A percentile compares a stretch with the other conserved stretches of the same genome.
Conservation (phyloP, 37 sponge, comb jelly and placozoan species). For the Theonella swinhoei region DNA sequence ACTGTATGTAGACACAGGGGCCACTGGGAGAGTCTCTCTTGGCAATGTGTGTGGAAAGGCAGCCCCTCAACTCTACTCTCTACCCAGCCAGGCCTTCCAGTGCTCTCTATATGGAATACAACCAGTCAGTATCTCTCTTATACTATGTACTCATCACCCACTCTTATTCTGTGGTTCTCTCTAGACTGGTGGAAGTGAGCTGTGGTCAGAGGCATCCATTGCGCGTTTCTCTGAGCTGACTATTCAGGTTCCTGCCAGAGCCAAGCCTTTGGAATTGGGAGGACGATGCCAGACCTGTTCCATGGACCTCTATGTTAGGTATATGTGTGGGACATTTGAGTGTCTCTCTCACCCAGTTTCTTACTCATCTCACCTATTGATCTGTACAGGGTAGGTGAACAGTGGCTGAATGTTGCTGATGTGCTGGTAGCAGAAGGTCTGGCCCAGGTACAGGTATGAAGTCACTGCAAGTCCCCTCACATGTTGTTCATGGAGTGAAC, state of each 20-base stretch:
- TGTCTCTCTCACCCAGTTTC: not conserved
- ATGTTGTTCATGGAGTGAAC: no score
- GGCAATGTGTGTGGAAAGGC: not conserved
- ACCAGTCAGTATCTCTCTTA: not conserved
- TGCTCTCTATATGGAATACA: slow-evolving; percentile 10
- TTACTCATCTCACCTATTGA: no score
- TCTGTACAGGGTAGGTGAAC: not conserved
- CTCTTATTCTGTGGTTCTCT: not conserved
- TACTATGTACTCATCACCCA: not conserved
- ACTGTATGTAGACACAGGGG: slow-evolving; percentile 16
- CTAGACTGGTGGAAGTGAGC: not conserved
- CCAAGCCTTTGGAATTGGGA: no score
- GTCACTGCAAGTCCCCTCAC: no score
- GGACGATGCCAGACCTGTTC: no score
- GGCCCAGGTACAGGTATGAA: not conserved
- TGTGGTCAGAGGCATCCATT: slow-evolving; percentile 4
- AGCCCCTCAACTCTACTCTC: not conserved
- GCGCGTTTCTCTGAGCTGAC: slow-evolving; percentile 9
- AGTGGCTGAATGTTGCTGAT: not conserved
- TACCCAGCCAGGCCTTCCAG: slow-evolving; percentile 22
- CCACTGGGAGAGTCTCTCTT: not conserved
- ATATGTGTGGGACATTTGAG: no score
- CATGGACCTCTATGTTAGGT: not conserved
- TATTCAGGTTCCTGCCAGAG: not conserved
- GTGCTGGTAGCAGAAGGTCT: not conserved